Evolutionary conservation across 2,113 vertebrate genomes (phyloP).

Genomic region (Phalacrocorax carbo): DNA sequence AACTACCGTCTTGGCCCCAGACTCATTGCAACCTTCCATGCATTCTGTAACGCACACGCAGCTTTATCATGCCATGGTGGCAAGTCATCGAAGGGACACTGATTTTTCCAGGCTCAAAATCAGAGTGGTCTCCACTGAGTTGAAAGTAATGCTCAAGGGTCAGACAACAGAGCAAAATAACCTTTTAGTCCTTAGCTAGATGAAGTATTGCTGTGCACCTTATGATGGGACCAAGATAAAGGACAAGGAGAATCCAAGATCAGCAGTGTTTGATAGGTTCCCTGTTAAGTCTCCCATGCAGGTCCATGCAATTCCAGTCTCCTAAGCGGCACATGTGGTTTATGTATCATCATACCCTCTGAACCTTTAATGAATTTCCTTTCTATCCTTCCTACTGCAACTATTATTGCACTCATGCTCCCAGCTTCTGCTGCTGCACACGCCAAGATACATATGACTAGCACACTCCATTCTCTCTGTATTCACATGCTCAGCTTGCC

Average conservation of each 20-base stretch:
- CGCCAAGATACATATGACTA: background rate
- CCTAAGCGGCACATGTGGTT: background rate
- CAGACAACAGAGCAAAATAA: background rate
- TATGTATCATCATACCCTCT: background rate
- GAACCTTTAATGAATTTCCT: background rate
- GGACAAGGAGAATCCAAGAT: background rate
- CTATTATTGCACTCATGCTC: background rate
- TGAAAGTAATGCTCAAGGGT: background rate
- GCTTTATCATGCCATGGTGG: background rate
- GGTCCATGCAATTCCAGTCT: background rate
- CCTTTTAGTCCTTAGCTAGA: background rate
- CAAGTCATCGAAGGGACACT: background rate
- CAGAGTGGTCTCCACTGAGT: background rate
- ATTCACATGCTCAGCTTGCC: background rate
- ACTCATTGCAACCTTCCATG: background rate
- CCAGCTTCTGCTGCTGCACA: background rate
- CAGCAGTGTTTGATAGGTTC: background rate
- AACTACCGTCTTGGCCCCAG: background rate
- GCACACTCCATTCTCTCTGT: background rate
- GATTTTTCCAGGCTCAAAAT: background rate
- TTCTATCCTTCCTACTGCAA: background rate
- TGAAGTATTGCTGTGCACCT: background rate
- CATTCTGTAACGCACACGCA: background rate
- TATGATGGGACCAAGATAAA: background rate
- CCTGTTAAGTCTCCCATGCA: background rate